phyloP scores from a whole-genome alignment of 1,140 invertebrate genomes.

The Drosophila pectinifera region DNA sequence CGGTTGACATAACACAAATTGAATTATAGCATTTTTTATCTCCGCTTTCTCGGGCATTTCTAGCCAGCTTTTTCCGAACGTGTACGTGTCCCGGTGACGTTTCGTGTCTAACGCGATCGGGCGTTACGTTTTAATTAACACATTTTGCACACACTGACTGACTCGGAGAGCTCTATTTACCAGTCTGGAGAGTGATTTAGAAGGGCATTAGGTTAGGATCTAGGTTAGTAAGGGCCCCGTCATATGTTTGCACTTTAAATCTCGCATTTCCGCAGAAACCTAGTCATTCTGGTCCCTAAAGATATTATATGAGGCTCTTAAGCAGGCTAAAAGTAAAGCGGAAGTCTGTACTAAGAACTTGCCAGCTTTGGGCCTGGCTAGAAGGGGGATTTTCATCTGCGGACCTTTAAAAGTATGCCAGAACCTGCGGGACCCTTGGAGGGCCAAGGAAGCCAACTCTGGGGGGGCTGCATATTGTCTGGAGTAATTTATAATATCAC shows the following conservation, averaged over 20 bases:
- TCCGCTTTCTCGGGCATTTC: slow-evolving; percentile 26
- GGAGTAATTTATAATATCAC: slow-evolving; percentile 49
- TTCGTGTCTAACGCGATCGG: slow-evolving; percentile 58
- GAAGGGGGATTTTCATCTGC: neutral
- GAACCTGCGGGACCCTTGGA: no score
- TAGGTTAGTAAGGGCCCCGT: neutral
- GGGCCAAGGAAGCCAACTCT: slow-evolving; percentile 12
- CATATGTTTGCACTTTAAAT: neutral
- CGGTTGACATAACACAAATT: slow-evolving; percentile 68
- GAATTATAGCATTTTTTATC: slow-evolving; percentile 64
- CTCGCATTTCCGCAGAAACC: neutral
- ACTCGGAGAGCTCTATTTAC: slow-evolving; percentile 4
- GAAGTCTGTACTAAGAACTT: neutral
- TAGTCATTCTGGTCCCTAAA: no score
- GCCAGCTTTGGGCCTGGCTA: neutral
- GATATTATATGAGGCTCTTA: neutral
- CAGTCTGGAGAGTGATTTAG: neutral
- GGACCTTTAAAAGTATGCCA: neutral
- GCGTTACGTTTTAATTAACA: slow-evolving; percentile 81
- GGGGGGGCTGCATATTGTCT: slow-evolving; percentile 37
- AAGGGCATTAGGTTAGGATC: neutral
- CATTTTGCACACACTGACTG: slow-evolving; percentile 48
- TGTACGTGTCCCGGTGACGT: slow-evolving; percentile 26
- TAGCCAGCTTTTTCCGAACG: slow-evolving; percentile 14
- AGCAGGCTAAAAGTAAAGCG: neutral